Evolutionary conservation across 2,113 vertebrate genomes (phyloP).

Genomic region (Zootoca vivipara): DNA sequence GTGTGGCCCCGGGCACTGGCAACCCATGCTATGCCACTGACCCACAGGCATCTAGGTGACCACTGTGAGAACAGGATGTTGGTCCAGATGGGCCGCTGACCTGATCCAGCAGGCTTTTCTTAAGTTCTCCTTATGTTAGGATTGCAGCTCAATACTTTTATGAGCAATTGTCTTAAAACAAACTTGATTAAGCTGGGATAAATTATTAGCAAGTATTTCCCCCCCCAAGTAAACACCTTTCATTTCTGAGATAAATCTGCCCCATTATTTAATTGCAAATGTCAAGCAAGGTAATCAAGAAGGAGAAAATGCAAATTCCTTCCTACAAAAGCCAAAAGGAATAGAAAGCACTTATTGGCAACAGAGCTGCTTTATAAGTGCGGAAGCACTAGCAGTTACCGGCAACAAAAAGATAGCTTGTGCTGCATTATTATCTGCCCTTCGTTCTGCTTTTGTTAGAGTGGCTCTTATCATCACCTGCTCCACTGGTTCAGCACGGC

Average conservation of each 20-base stretch:
- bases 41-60: too few species aligned
- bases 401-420: slow-evolving; percentile 39
- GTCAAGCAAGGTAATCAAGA: slow-evolving; percentile 1
- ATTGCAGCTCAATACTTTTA: background rate
- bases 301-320: slow-evolving; percentile 56
- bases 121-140: background rate
- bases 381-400: slow-evolving; percentile 15
- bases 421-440: slow-evolving; percentile 60
- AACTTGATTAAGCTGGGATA: background rate
- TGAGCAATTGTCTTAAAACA: background rate
- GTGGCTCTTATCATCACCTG: slow-evolving; percentile 48
- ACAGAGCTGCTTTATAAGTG: slow-evolving; percentile 27
- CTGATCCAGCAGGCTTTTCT: too few species aligned
- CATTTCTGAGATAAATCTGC: slow-evolving; percentile 24
- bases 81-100: too few species aligned
- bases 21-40: too few species aligned
- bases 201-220: background rate
- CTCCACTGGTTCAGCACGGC: slow-evolving; percentile 3
- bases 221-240: background rate
- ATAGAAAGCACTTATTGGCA: slow-evolving; percentile 48
- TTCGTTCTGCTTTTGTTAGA: slow-evolving; percentile 37
- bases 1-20: too few species aligned
- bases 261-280: background rate
- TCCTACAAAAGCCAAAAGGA: slow-evolving; percentile 15
- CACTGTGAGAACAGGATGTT: too few species aligned